These are phyloP conservation scores for Druon quercuslanigerum DNA, from an alignment of 1,140 invertebrate species.

Conservation along the genomic window DNA sequence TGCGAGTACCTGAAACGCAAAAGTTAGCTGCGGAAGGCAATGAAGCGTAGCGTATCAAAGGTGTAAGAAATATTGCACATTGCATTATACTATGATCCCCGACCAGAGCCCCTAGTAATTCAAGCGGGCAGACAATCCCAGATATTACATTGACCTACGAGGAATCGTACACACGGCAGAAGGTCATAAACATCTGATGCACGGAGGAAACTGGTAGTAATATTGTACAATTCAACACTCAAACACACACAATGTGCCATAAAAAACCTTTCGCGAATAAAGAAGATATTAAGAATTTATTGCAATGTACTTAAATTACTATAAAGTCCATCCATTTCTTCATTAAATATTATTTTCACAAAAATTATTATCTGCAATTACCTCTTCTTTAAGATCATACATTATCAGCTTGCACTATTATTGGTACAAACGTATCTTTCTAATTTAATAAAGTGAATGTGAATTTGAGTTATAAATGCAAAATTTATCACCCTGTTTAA, in stretches of 20 bases:
- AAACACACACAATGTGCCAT: background rate
- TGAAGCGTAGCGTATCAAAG: constrained; percentile 28
- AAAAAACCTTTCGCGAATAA: constrained; percentile 2
- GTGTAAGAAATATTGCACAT: constrained; percentile 27
- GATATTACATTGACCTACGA: constrained; percentile 27
- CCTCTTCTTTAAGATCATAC: too few species aligned
- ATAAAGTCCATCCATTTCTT: background rate
- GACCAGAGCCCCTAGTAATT: constrained; percentile 7
- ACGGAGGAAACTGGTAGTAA: constrained; percentile 16
- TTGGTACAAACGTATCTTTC: too few species aligned
- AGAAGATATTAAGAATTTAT: background rate
- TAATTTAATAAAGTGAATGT: too few species aligned
- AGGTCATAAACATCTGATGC: constrained; percentile 22
- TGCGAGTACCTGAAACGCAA: background rate
- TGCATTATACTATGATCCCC: constrained; percentile 21
- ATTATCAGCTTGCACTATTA: too few species aligned
- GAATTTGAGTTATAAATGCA: too few species aligned
- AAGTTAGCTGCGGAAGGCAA: constrained; percentile 7
- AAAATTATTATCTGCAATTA: background rate
- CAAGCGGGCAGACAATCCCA: constrained; percentile 13
- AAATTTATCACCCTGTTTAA: too few species aligned
- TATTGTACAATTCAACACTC: constrained; percentile 6
- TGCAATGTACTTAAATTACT: background rate
- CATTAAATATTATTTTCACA: background rate
- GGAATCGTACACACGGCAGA: constrained; percentile 11